Conservation (phyloP, 2,113 vertebrate species). For the Hippoglossus stenolepis region DNA sequence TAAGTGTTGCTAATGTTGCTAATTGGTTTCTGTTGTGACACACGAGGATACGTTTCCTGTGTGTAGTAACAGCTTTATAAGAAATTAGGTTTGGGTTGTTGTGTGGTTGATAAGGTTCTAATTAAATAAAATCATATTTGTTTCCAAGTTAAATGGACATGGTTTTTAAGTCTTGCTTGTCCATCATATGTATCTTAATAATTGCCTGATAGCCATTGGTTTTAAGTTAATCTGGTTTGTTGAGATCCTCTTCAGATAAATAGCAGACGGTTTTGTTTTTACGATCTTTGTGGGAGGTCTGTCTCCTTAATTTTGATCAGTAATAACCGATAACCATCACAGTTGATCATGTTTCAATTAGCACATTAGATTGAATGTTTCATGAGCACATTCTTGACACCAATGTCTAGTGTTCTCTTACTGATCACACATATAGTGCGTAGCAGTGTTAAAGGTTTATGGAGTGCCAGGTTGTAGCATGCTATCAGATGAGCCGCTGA, state of each 20-base stretch:
- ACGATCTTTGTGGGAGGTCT: too few relatives aligned
- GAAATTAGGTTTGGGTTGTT: not conserved
- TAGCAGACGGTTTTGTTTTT: not conserved
- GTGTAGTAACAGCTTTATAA: not conserved
- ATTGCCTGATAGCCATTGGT: too few relatives aligned
- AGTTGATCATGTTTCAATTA: not conserved
- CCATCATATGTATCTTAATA: too few relatives aligned
- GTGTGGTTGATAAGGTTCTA: not conserved
- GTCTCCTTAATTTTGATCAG: not conserved
- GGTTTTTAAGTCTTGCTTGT: too few relatives aligned
- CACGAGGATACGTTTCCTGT: not conserved
- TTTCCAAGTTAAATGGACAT: too few relatives aligned
- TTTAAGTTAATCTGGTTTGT: too few relatives aligned
- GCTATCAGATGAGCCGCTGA: slow-evolving; percentile 22
- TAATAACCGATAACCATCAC: not conserved
- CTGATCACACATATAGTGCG: slow-evolving; percentile 9
- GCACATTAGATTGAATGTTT: not conserved
- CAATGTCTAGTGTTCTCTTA: slow-evolving; percentile 1
- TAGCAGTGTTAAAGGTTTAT: not conserved
- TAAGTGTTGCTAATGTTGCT: not conserved
- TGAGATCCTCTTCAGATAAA: too few relatives aligned
- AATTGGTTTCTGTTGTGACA: not conserved
- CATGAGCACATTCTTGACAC: too few relatives aligned
- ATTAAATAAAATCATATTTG: too few relatives aligned
- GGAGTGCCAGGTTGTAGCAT: slow-evolving; percentile 1